Evolutionary conservation across 2,888 invertebrate genomes (phyloP), one percentile per base, ranked within the genome.

Genomic region (Eristalis intricaria): DNA sequence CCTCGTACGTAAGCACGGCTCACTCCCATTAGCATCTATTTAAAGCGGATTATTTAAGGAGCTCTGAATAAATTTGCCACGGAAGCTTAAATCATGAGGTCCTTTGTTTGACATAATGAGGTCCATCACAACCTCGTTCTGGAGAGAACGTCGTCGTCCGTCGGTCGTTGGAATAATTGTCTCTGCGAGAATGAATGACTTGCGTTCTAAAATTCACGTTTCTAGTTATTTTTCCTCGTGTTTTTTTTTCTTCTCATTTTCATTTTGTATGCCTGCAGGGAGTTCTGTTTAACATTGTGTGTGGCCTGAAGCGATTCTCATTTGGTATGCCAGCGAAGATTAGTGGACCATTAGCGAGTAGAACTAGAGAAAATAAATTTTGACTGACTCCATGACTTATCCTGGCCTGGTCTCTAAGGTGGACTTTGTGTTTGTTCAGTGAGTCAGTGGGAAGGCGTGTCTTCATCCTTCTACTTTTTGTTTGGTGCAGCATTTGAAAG

Each of bases 1-100:
- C 13, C 26, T 11, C 26, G 60, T 60, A 60, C 23, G 60, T 60
- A 60, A 60, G 60, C 60, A 60, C 26, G 26, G 23, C 19, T 50
- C 50, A 19, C 19, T 50, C 50, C 60, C 60, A 60, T 60, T 60
- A 60, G 26, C 60, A 60, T 60, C 60, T 29, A 60, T 60, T 60
- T 60, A 29, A 60, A 60, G 60, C 60, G 60, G 60, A 60, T 60
- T 60, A 60, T 26, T 23, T 23, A 19, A 50, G 50, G 8, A 19
- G 50, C 19, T 19, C 50, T n/a, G 50, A 50, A 50, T 50, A 50
- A 50, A 50, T 50, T 50, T 19, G 19, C 7, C 19, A 50, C 50
- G 50, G 50, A 50, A 50, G 50, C 50, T 50, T 50, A 50, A 50
- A 50, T 50, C 50, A 50, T 50, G 50, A 50, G 50, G 50, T 50